Evolutionary conservation across 2,797 vertebrate genomes (phyloP), one percentile per base, ranked within the genome.

Genomic region (Cichlasoma orientale): DNA sequence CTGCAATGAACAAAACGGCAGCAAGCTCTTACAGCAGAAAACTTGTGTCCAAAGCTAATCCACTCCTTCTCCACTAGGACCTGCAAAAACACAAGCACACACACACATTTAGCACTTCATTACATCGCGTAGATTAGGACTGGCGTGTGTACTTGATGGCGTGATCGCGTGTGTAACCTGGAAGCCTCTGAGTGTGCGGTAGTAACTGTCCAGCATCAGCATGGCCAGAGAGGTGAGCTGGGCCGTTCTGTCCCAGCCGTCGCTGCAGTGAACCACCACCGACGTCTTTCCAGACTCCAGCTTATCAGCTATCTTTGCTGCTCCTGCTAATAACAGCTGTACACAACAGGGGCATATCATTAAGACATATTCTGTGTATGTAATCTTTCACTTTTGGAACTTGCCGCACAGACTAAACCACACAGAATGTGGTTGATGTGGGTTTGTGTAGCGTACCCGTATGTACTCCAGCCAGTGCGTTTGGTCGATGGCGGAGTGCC

Each of bases 391-490:
- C 52, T 21, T 53, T 21, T 5, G 11, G 8, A 53, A 21, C 6
- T 21, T 54, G n/a, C 52, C 4, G 5, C 19, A 7, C 23, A 19
- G 6, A 50, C 16, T 50, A 7, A 18, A 50, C 47, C 7, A n/a
- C 19, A n/a, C 8, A 8, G 7, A 47, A 21, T 47, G 41, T 19
- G 21, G 21, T 6, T 0, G 19, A 1, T 9, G 1, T 3, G 38
- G 1, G 10, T 7, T 50, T 50, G 41, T 47, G 59, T 0, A 1
- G 25, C 29, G 50, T 77, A 93, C 92, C 80, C 85, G 79, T 11
- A 94, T 97, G 71, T 99, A 97, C 88, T 99, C 97, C 83, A 99
- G 94, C 98, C 98, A 99, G 82, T 99, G 98, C 0, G 98, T 99
- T 50, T 95, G 96, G 80, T 99, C 97, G 16, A 99, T 92, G 0